phyloP scores from a whole-genome alignment of 2,888 invertebrate species.

The Unio pictorum region DNA sequence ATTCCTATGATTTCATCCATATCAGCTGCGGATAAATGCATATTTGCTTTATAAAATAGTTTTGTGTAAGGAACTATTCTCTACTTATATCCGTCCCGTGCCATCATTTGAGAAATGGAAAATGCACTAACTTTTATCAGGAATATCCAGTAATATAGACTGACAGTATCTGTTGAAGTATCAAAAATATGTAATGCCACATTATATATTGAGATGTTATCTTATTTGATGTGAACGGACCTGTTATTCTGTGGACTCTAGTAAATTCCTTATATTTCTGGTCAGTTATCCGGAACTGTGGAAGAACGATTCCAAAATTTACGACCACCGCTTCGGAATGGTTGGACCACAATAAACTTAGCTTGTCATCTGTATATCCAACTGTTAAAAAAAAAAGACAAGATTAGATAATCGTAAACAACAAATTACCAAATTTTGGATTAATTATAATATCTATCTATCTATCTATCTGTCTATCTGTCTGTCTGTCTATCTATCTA shows the following conservation, averaged over 20 bases:
- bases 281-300: slow-evolving; percentile 52
- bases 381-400: slow-evolving; percentile 74
- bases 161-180: background rate
- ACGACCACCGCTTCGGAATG: slow-evolving; percentile 29
- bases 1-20: too few relatives aligned
- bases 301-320: slow-evolving; percentile 35
- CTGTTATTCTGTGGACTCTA: slow-evolving; percentile 45
- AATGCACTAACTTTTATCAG: too few relatives aligned
- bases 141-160: too few relatives aligned
- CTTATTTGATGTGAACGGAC: slow-evolving; percentile 18
- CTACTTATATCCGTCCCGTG: too few relatives aligned
- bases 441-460: too few relatives aligned
- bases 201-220: background rate
- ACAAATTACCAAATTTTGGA: too few relatives aligned
- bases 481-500: too few relatives aligned
- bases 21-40: too few relatives aligned
- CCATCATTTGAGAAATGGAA: too few relatives aligned
- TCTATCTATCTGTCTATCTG: too few relatives aligned
- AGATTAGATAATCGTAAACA: slow-evolving; percentile 83
- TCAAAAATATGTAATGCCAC: background rate
- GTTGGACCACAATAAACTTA: slow-evolving; percentile 49
- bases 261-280: slow-evolving; percentile 29
- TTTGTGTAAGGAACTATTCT: too few relatives aligned
- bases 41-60: too few relatives aligned
- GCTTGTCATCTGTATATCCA: slow-evolving; percentile 84